Conservation (phyloP, 2,113 vertebrate species). For the Gadus macrocephalus region DNA sequence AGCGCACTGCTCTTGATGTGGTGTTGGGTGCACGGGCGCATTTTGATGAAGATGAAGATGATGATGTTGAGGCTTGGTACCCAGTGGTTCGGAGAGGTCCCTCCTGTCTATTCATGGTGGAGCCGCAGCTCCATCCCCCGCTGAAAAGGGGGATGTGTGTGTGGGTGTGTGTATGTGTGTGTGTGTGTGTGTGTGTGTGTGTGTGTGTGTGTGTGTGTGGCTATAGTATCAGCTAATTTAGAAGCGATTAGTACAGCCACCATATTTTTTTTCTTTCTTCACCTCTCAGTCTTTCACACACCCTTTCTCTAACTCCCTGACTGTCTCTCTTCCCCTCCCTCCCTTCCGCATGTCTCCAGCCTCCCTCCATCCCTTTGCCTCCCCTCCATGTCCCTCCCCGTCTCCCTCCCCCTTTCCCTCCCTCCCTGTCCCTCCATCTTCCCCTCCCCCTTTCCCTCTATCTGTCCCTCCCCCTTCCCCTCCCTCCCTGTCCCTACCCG, state of each 20-base stretch:
- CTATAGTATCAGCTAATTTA: conserved; percentile 61
- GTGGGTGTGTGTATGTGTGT: conserved; percentile 57
- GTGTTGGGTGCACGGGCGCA: too few relatives aligned
- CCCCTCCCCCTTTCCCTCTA: too few relatives aligned
- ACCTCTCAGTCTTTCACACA: conserved; percentile 29
- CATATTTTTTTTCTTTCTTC: conserved; percentile 46
- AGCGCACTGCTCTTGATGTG: too few relatives aligned
- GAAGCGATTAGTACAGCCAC: conserved; percentile 51
- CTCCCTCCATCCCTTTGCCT: too few relatives aligned
- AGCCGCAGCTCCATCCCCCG: conserved; percentile 60
- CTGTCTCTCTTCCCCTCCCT: too few relatives aligned
- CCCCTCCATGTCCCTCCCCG: too few relatives aligned
- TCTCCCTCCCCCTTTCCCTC: too few relatives aligned
- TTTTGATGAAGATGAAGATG: background rate
- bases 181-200: conserved; percentile 59
- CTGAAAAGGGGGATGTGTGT: conserved; percentile 46
- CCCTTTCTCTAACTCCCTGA: conserved; percentile 6
- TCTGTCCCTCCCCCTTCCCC: conserved; percentile 23
- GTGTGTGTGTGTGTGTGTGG: conserved; percentile 59
- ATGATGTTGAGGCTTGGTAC: conserved; percentile 33
- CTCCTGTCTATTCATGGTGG: conserved; percentile 58
- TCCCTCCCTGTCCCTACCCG: too few relatives aligned
- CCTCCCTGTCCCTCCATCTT: too few relatives aligned
- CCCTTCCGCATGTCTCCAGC: too few relatives aligned
- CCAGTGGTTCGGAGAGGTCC: conserved; percentile 35